These are phyloP conservation scores for Manacus vitellinus DNA, from an alignment of 2,113 vertebrate species.

Conservation along the genomic window DNA sequence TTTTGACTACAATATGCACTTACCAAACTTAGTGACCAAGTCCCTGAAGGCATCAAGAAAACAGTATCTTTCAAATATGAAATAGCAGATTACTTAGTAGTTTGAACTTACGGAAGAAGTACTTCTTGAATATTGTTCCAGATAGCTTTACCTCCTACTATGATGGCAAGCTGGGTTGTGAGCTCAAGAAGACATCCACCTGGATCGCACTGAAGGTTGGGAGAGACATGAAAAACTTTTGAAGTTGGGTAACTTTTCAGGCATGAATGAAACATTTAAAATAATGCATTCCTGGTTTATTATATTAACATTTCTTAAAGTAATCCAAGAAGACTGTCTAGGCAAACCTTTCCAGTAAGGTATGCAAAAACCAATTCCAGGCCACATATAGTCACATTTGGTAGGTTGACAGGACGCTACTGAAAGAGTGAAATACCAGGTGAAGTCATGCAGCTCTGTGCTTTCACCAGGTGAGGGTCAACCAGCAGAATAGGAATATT, in stretches of 20 bases:
- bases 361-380: not conserved
- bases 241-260: not conserved
- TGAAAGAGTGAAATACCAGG: not conserved
- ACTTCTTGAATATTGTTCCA: constrained; percentile 97
- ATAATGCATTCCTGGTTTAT: not conserved
- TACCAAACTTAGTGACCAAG: not conserved
- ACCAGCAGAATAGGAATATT: not conserved
- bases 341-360: not conserved
- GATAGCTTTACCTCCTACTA: constrained; percentile 95
- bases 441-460: not conserved
- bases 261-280: not conserved
- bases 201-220: constrained; percentile 86
- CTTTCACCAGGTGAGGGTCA: not conserved
- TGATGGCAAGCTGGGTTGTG: constrained; percentile 90
- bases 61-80: not conserved
- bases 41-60: not conserved
- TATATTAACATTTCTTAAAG: not conserved
- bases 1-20: not conserved
- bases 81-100: not conserved
- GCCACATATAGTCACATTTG: not conserved
- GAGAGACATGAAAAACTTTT: not conserved
- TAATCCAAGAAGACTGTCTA: not conserved
- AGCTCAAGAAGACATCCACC: constrained; percentile 92
- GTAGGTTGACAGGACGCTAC: not conserved
- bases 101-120: constrained; percentile 86